Evolutionary conservation across 1,140 invertebrate genomes (phyloP), one percentile per base, ranked within the genome.

Genomic region (Cephus cinctus): DNA sequence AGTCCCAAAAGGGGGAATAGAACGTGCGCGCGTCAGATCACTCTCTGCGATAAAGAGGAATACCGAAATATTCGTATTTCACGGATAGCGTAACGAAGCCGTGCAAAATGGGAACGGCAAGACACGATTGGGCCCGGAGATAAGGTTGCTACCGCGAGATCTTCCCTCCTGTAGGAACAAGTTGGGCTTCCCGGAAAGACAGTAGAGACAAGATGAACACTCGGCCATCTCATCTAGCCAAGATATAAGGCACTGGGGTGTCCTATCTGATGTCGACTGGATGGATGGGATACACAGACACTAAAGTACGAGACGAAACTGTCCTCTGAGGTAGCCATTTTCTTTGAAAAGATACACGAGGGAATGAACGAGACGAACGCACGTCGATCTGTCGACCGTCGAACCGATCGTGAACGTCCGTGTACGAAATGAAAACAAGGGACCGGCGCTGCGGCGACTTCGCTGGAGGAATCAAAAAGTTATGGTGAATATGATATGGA

Each of bases 261-360:
- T 50, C 52, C 42, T 67, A 69, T 68, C 65, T 64, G 64, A 69
- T 69, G 63, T 55, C n/a, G 53, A 57, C 55, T 47, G 50, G 57
- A 61, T 56, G 56, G 56, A 64, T 20, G 39, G 20, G n/a, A 40
- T 42, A 53, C 30, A 38, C 36, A 50, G 56, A 53, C 47, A 50
- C 46, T 59, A 59, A 58, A 53, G 56, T 60, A 58, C 46, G 49
- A 56, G 50, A 53, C 52, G 60, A 60, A 57, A 60, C 57, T 61
- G 54, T 61, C 54, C 58, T 45, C 27, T 35, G 45, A 31, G 21
- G 39, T 34, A 43, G n/a, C n/a, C n/a, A n/a, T n/a, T n/a, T n/a
- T n/a, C n/a, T n/a, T n/a, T n/a, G n/a, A n/a, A n/a, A n/a, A n/a
- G n/a, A n/a, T n/a, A n/a, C n/a, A n/a, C n/a, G n/a, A n/a, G n/a